phyloP scores from a whole-genome alignment of 2,113 vertebrate species.

The Etheostoma cragini region DNA sequence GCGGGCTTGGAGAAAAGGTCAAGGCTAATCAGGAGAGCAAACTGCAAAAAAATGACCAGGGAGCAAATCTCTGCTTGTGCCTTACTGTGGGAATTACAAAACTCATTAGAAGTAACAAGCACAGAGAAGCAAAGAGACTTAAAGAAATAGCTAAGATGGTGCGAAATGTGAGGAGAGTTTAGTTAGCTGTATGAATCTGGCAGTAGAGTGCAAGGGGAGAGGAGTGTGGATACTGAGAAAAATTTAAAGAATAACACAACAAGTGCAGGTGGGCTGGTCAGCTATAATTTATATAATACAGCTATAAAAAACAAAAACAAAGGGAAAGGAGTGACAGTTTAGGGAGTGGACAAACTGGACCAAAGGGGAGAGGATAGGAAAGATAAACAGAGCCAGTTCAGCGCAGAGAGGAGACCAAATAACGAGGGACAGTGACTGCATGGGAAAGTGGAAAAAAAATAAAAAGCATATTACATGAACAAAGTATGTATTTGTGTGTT shows the following conservation, averaged over 20 bases:
- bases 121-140: background rate
- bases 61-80: constrained; percentile 29
- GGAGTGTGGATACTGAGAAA: too few relatives aligned
- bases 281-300: background rate
- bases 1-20: constrained; percentile 15
- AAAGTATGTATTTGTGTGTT: too few relatives aligned
- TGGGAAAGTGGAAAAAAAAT: background rate
- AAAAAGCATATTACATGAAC: background rate
- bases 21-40: constrained; percentile 32
- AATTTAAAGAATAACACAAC: too few relatives aligned
- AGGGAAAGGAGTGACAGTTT: background rate
- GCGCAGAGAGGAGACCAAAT: background rate
- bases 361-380: constrained; percentile 6
- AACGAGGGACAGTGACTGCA: background rate
- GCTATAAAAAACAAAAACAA: background rate
- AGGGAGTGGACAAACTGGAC: constrained; percentile 3
- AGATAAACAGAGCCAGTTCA: constrained; percentile 30
- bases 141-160: background rate
- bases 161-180: background rate
- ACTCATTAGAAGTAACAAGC: background rate
- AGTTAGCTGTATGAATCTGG: background rate
- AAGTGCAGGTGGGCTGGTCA: background rate
- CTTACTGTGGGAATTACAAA: constrained; percentile 23
- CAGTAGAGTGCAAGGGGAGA: background rate
- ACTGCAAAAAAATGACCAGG: constrained; percentile 25